Conservation (phyloP, 2,113 vertebrate species). For the Tricholaema leucomelas region DNA sequence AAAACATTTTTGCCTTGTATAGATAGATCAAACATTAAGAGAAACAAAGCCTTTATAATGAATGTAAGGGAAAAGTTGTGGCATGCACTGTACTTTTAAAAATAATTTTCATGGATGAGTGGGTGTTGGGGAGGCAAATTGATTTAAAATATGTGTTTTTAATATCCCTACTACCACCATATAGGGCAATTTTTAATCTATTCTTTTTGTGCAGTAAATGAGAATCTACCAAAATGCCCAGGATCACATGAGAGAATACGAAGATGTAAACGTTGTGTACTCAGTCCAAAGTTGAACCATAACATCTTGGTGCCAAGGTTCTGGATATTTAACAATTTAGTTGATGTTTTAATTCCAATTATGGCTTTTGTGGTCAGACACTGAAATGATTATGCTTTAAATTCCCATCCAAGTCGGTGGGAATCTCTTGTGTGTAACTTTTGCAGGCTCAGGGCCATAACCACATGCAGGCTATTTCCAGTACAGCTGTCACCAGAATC, state of each 20-base stretch:
- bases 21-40: conserved; percentile 51
- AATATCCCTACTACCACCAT: not conserved
- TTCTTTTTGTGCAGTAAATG: conserved; percentile 38
- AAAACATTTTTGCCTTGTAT: conserved; percentile 40
- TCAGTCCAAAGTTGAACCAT: conserved; percentile 13
- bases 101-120: conserved; percentile 23
- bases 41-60: conserved; percentile 20
- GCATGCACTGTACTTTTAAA: conserved; percentile 21
- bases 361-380: conserved; percentile 60
- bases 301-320: conserved; percentile 48
- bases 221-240: conserved; percentile 19
- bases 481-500: not conserved
- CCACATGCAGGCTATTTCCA: conserved; percentile 9
- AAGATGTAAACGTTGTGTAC: conserved; percentile 4
- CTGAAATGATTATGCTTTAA: conserved; percentile 25
- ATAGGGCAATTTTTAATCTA: conserved; percentile 5
- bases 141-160: conserved; percentile 27
- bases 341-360: conserved; percentile 64
- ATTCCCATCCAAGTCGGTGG: conserved; percentile 45
- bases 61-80: not conserved
- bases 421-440: conserved; percentile 25
- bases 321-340: conserved; percentile 42
- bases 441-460: conserved; percentile 38
- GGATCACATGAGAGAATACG: not conserved
- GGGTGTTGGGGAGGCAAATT: not conserved